These are phyloP conservation scores for Euzophera pinguis DNA, from an alignment of 2,888 invertebrate species.

Conservation along the genomic window DNA sequence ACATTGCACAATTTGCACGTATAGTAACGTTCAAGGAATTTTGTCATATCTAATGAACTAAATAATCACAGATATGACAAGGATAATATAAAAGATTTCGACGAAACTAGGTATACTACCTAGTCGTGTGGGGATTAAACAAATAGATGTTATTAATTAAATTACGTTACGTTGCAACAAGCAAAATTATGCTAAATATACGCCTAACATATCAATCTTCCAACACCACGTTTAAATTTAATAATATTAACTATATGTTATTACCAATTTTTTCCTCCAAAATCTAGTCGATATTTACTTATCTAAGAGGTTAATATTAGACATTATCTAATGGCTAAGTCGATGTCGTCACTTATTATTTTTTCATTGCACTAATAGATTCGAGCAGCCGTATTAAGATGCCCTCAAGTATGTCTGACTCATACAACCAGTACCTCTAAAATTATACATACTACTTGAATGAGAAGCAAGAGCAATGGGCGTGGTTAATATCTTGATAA, in stretches of 20 bases:
- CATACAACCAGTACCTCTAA: constrained; percentile 30
- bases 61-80: constrained; percentile 28
- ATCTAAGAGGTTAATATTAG: constrained; percentile 24
- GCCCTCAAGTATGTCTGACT: constrained; percentile 34
- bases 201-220: too few species aligned
- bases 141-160: too few species aligned
- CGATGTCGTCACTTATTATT: constrained; percentile 52
- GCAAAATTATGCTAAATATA: too few species aligned
- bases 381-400: constrained; percentile 35
- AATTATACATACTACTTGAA: constrained; percentile 23
- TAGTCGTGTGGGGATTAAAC: too few species aligned
- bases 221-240: too few species aligned
- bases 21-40: constrained; percentile 12
- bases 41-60: constrained; percentile 8
- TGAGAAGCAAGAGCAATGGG: constrained; percentile 31
- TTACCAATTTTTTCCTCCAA: too few species aligned
- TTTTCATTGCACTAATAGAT: constrained; percentile 43
- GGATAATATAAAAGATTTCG: constrained; percentile 26
- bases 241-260: too few species aligned
- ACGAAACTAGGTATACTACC: constrained; percentile 24
- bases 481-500: constrained; percentile 30
- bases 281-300: too few species aligned
- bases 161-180: too few species aligned
- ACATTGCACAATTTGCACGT: too few species aligned
- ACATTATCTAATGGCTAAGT: constrained; percentile 32